These are phyloP conservation scores for Himalopsyche kuldschensis DNA, from an alignment of 2,888 invertebrate species.

Conservation along the genomic window DNA sequence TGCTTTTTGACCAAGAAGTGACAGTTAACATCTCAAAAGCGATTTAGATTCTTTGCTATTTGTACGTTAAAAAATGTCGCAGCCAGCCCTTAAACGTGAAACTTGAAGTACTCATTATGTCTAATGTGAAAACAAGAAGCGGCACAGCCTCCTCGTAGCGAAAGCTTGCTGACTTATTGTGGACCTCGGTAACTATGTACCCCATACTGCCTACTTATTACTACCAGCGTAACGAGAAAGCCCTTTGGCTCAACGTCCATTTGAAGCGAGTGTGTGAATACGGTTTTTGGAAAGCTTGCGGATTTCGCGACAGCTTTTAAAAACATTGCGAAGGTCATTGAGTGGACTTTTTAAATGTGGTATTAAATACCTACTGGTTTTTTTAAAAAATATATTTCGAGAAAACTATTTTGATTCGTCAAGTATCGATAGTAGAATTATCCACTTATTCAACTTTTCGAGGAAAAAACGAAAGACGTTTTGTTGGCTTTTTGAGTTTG, in stretches of 20 bases:
- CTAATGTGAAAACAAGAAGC: conserved; percentile 24
- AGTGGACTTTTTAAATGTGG: neutral
- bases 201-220: neutral
- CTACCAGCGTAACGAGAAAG: neutral
- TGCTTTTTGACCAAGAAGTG: too few relatives aligned
- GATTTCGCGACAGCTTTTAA: neutral
- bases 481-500: too few relatives aligned
- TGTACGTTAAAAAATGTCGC: too few relatives aligned
- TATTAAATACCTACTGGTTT: neutral
- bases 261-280: neutral
- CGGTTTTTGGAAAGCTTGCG: neutral
- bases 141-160: neutral
- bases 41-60: too few relatives aligned
- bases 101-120: conserved; percentile 18
- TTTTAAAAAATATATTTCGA: too few relatives aligned
- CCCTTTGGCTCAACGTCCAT: neutral
- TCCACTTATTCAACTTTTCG: too few relatives aligned
- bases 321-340: neutral
- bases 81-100: neutral
- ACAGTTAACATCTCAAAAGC: too few relatives aligned
- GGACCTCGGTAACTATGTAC: neutral
- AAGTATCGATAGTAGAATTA: too few relatives aligned
- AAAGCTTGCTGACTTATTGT: conserved; percentile 15
- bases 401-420: too few relatives aligned
- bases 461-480: too few relatives aligned